phyloP scores from a whole-genome alignment of 2,113 vertebrate species.

The Xenotilapia flavipinnis region DNA sequence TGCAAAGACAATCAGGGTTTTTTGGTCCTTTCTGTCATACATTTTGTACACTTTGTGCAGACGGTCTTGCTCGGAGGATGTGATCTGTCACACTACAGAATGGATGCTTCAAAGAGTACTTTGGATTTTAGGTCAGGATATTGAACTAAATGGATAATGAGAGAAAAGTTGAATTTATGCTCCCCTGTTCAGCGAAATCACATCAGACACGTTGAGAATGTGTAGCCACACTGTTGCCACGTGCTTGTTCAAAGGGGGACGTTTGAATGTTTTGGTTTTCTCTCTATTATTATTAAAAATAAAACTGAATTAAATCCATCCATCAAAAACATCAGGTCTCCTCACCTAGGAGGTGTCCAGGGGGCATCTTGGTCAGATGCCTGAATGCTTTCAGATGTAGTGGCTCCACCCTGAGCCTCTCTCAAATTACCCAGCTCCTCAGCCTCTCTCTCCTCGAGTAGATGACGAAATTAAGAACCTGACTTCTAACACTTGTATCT shows the following conservation, averaged over 20 bases:
- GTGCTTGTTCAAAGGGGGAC: fast-evolving
- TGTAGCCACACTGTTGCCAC: not conserved
- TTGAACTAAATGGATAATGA: slow-evolving; percentile 5
- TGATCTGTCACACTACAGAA: not conserved
- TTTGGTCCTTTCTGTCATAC: not conserved
- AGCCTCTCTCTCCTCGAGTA: not conserved
- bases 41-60: not conserved
- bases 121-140: not conserved
- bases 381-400: not conserved
- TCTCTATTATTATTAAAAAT: not conserved
- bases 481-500: not conserved
- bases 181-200: not conserved
- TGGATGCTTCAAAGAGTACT: not conserved
- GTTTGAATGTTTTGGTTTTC: not conserved
- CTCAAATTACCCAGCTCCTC: not conserved
- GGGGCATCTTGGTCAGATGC: not conserved
- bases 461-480: not conserved
- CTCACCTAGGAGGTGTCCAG: not conserved
- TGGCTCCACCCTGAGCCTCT: fast-evolving
- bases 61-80: not conserved
- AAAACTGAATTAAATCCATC: not conserved
- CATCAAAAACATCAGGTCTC: fast-evolving
- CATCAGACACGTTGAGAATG: not conserved
- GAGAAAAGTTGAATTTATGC: not conserved
- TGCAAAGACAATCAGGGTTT: slow-evolving; percentile 24